phyloP scores from a whole-genome alignment of 2,797 vertebrate genomes.

The Chaetodon trifasciatus region DNA sequence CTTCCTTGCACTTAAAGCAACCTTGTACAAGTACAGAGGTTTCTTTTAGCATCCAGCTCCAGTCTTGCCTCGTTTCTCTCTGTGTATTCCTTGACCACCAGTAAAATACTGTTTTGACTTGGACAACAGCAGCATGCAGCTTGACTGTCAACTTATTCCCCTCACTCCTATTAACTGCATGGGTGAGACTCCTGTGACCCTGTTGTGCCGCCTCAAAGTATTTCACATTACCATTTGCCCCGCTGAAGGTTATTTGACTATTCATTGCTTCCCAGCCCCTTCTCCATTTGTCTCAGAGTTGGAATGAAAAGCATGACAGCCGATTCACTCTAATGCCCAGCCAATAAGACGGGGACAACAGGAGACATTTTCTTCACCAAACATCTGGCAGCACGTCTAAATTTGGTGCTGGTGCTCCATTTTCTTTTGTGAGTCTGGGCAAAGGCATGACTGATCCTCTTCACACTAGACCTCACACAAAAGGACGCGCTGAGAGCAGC shows the following conservation, averaged over 20 bases:
- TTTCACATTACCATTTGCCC: conserved; percentile 48
- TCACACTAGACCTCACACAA: conserved; percentile 67
- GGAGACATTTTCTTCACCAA: conserved; percentile 54
- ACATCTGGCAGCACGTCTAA: conserved; percentile 62
- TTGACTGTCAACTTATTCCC: conserved; percentile 54
- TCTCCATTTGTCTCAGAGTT: conserved; percentile 47
- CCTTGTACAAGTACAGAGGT: not conserved
- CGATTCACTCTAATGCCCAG: conserved; percentile 39
- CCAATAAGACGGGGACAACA: conserved; percentile 50
- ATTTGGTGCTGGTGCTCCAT: conserved; percentile 54
- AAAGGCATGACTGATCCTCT: conserved; percentile 72
- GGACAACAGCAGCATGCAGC: conserved; percentile 52
- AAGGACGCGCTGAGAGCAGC: conserved; percentile 57
- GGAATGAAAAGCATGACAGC: conserved; percentile 49
- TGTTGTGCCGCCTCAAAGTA: conserved; percentile 47
- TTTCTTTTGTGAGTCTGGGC: conserved; percentile 66
- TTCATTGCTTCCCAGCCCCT: conserved; percentile 43
- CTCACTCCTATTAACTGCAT: conserved; percentile 54
- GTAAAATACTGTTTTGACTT: conserved; percentile 56
- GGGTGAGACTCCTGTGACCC: conserved; percentile 55
- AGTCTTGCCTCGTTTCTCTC: conserved; percentile 2
- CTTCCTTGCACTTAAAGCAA: conserved; percentile 22
- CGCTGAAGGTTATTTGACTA: conserved; percentile 61
- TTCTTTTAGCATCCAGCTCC: conserved; percentile 30
- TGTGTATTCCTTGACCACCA: conserved; percentile 25